Base-by-base conservation (phyloP, 2,888 invertebrate genomes). In the Loripinus fragilis region DNA sequence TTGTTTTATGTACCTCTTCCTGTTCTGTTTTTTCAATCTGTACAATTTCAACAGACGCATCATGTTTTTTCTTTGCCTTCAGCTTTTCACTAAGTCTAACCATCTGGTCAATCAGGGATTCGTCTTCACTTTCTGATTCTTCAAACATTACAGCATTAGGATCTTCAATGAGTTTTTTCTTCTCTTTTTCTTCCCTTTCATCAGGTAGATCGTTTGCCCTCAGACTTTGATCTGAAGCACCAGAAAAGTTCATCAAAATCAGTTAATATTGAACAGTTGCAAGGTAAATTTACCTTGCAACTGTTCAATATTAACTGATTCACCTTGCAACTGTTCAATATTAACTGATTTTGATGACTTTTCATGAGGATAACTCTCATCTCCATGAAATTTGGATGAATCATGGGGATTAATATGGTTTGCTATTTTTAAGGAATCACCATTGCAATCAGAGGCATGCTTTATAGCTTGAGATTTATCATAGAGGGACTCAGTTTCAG, bases 81-180 rank as follows among this genome's bases (percentile, higher is more conserved):
- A 85, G 64, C 52, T 77, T 81, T 23, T 85, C 76, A 78, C 78
- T 79, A 28, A 84, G 71, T 67, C 55, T 78, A 68, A 78, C 69
- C 74, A 84, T 67, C 66, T 83, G 74, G 28, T 83, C 76, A 35
- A 81, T 48, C 20, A 81, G 48, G 23, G 67, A 64, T 42, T 77
- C 83, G 65, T 64, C 79, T 41, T 72, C 71, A 64, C 71, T 60
- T 41, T 76, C 84, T n/a, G 30, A 30, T 73, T 79, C 84, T 68
- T 79, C 79, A 74, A 81, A 67, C 0, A 75, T 41, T 0, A 17
- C 23, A 12, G 55, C 60, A 33, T 17, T 35, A 10, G 25, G 10
- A 52, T 8, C 17, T 45, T 12, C 2, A n/a, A 8, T 8, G 12
- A 23, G 25, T 25, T 52, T 25, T 25, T 25, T 5, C 25, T 52